Evolutionary conservation across 2,888 invertebrate genomes (phyloP).

Genomic region (Acheta domesticus): DNA sequence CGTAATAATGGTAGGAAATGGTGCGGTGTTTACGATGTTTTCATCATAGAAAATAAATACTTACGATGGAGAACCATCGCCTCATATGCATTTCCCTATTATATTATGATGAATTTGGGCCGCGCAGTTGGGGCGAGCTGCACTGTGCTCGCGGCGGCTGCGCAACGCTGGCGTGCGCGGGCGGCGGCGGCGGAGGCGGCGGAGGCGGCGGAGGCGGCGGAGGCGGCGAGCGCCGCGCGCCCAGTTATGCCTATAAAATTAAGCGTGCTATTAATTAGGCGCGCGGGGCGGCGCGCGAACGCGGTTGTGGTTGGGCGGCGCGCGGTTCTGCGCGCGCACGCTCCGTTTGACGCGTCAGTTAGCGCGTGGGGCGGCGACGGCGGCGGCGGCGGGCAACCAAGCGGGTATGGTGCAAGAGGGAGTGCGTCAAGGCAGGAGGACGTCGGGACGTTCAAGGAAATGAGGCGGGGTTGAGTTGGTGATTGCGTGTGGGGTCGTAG

Average conservation of each 20-base stretch:
- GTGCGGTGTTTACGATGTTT: too few species aligned
- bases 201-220: neutral
- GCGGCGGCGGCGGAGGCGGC: neutral
- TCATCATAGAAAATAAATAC: too few species aligned
- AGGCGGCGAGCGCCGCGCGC: neutral
- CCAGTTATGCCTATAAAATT: neutral
- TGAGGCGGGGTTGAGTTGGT: too few species aligned
- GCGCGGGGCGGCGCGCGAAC: neutral
- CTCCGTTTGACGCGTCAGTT: conserved; percentile 18
- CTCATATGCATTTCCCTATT: too few species aligned
- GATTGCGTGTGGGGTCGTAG: too few species aligned
- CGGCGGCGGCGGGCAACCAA: neutral
- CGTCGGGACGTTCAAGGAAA: neutral
- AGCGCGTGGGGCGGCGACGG: neutral
- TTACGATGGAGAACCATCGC: too few species aligned
- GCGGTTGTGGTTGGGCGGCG: neutral
- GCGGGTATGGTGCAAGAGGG: neutral
- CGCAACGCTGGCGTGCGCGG: too few species aligned
- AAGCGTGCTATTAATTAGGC: neutral
- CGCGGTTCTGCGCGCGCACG: conserved; percentile 5
- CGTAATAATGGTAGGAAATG: too few species aligned
- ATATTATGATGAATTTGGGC: too few species aligned
- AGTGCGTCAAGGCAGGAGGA: neutral
- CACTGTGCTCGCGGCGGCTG: too few species aligned
- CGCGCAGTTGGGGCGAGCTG: too few species aligned